Evolutionary conservation across 1,140 invertebrate species (phyloP).

Genomic region (Macrosteles quadrilineatus): DNA sequence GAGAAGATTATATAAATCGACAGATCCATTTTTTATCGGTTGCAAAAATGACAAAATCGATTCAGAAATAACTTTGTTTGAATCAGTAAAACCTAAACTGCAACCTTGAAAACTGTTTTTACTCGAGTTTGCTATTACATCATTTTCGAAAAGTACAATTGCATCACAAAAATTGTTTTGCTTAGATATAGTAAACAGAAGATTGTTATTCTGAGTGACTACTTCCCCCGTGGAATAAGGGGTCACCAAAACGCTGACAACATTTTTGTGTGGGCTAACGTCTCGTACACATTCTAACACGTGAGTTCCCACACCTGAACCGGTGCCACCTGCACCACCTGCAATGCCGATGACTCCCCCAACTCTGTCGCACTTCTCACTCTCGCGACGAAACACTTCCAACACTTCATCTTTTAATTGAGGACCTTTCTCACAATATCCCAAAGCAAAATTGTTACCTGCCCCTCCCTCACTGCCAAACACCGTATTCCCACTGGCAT

Average conservation of each 20-base stretch:
- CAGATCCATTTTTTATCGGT: conserved; percentile 45
- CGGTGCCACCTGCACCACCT: conserved; percentile 68
- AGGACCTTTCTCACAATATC: conserved; percentile 54
- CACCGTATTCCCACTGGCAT: conserved; percentile 50
- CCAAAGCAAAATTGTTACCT: conserved; percentile 60
- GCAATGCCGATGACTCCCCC: conserved; percentile 57
- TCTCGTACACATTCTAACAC: conserved; percentile 58
- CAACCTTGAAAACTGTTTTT: conserved; percentile 46
- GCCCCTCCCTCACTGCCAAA: conserved; percentile 52
- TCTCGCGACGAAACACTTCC: conserved; percentile 55
- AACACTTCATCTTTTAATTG: conserved; percentile 52
- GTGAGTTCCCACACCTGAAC: conserved; percentile 63
- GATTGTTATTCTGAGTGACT: conserved; percentile 58
- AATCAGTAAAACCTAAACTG: conserved; percentile 48
- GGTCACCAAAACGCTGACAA: conserved; percentile 54
- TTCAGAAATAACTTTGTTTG: conserved; percentile 54
- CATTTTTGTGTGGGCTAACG: conserved; percentile 57
- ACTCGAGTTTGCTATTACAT: conserved; percentile 51
- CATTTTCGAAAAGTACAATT: conserved; percentile 55
- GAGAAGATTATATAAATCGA: conserved; percentile 45
- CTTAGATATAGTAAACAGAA: conserved; percentile 53
- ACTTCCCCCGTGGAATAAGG: conserved; percentile 56
- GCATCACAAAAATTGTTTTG: conserved; percentile 51
- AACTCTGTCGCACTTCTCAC: conserved; percentile 58
- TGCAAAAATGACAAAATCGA: conserved; percentile 53